These are phyloP conservation scores for Dasyurus viverrinus DNA, from an alignment of 2,113 vertebrate species.

Conservation along the genomic window DNA sequence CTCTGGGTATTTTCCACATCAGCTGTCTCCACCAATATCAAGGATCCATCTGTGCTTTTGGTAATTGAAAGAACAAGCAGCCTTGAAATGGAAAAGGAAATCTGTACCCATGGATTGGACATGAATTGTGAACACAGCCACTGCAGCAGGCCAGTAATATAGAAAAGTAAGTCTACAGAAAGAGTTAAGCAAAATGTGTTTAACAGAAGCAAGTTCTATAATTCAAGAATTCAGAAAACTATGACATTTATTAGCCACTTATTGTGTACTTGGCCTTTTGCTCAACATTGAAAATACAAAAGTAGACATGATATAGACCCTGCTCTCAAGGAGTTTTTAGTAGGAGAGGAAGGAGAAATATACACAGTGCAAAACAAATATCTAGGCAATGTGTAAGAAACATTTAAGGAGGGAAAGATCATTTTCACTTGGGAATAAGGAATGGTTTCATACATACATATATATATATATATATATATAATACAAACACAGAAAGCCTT, in stretches of 20 bases:
- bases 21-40: neutral
- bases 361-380: neutral
- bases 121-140: neutral
- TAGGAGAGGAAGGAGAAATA: neutral
- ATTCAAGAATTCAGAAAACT: neutral
- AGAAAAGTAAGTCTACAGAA: neutral
- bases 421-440: neutral
- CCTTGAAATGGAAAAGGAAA: conserved; percentile 36
- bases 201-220: neutral
- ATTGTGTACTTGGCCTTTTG: neutral
- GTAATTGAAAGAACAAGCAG: conserved; percentile 33
- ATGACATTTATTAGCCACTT: neutral
- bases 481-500: no score
- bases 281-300: neutral
- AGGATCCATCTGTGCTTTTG: neutral
- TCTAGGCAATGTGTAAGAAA: neutral
- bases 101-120: neutral
- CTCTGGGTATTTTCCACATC: neutral
- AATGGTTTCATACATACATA: neutral
- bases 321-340: neutral
- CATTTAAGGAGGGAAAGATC: neutral
- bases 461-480: accelerated
- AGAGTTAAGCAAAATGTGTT: neutral
- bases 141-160: neutral
- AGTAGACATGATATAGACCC: neutral